Percentiles rank a stretch among this genome's conserved stretches.
phyloP scores from a whole-genome alignment of 2,888 invertebrate species.

The Troides oblongomaculatus region DNA sequence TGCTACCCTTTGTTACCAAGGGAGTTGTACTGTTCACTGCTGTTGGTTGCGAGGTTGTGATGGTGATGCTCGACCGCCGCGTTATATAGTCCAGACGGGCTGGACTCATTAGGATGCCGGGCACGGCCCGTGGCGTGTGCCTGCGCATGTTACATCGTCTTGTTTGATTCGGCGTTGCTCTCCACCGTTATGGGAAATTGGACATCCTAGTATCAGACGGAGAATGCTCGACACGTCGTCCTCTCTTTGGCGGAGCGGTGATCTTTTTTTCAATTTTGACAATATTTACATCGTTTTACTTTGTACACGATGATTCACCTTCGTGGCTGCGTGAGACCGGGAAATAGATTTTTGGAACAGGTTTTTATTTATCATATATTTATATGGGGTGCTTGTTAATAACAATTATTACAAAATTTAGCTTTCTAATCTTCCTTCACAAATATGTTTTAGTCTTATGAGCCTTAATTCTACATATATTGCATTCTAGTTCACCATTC shows the following conservation, averaged over 20 bases:
- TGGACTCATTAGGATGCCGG: slow-evolving; percentile 67
- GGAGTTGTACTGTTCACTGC: slow-evolving; percentile 53
- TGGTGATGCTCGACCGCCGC: slow-evolving; percentile 45
- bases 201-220: slow-evolving; percentile 52
- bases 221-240: slow-evolving; percentile 57
- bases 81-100: slow-evolving; percentile 66
- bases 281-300: neutral
- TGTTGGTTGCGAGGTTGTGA: slow-evolving; percentile 49
- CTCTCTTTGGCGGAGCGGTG: slow-evolving; percentile 1
- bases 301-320: slow-evolving; percentile 4
- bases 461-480: too few relatives aligned
- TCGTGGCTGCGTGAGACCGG: neutral
- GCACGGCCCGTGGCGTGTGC: slow-evolving; percentile 55
- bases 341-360: neutral
- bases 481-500: too few relatives aligned
- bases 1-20: slow-evolving; percentile 46
- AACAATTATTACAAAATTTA: too few relatives aligned
- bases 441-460: too few relatives aligned
- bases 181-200: slow-evolving; percentile 66
- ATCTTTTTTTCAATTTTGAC: neutral
- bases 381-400: too few relatives aligned
- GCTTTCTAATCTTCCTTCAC: too few relatives aligned
- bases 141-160: slow-evolving; percentile 51
- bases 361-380: too few relatives aligned
- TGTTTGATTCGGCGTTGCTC: slow-evolving; percentile 58